Conservation (phyloP, 2,888 invertebrate genomes). For the Pandemis corylana region DNA sequence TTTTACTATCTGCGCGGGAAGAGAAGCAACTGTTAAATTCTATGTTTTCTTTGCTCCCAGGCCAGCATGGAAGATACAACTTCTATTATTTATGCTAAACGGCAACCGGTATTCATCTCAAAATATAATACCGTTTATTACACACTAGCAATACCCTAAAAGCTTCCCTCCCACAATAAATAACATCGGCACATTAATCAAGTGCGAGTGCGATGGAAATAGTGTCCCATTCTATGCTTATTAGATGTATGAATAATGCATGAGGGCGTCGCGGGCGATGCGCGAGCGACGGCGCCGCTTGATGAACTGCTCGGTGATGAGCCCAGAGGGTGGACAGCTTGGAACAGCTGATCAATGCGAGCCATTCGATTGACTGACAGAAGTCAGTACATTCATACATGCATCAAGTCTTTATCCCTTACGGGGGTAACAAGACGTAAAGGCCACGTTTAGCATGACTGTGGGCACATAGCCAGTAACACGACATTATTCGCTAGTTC, state of each 20-base stretch:
- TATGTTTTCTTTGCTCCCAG: no score
- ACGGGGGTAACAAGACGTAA: no score
- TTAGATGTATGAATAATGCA: conserved; percentile 41
- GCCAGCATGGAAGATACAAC: no score
- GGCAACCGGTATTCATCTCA: conserved; percentile 23
- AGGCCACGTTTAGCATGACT: no score
- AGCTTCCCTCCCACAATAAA: conserved; percentile 38
- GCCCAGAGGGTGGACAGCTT: neutral
- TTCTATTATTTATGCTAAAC: conserved; percentile 1
- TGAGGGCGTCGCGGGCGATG: conserved; percentile 7
- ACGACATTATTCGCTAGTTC: no score
- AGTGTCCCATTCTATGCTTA: conserved; percentile 42
- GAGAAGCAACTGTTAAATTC: no score
- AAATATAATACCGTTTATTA: conserved; percentile 33
- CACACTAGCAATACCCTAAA: conserved; percentile 37
- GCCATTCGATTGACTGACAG: conserved; percentile 7
- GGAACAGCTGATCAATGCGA: neutral
- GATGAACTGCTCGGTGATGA: conserved; percentile 17
- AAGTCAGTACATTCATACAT: neutral
- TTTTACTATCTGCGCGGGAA: no score
- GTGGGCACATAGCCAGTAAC: no score
- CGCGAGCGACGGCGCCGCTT: conserved; percentile 27
- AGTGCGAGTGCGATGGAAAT: conserved; percentile 38
- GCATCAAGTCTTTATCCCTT: no score
- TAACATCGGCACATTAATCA: conserved; percentile 40